A percentile compares a stretch with the other conserved stretches of the same genome.
phyloP scores from a whole-genome alignment of 2,797 vertebrate species.

The Coregonus ussuriensis region DNA sequence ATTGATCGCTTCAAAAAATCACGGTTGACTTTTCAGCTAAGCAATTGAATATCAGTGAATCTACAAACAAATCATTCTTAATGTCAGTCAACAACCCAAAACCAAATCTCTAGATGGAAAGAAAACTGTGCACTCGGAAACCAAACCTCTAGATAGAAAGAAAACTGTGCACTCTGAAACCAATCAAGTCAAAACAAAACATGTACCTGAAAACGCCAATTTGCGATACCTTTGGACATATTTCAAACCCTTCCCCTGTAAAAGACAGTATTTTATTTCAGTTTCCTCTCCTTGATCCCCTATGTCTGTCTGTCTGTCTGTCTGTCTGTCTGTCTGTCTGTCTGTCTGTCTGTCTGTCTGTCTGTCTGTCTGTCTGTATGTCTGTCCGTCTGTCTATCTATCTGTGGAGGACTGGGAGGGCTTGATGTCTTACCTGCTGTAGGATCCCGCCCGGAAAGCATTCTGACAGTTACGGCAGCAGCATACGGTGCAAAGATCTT shows the following conservation, averaged over 20 bases:
- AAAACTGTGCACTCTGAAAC: conserved; percentile 53
- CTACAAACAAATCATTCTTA: conserved; percentile 30
- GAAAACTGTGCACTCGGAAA: conserved; percentile 42
- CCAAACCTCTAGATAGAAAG: conserved; percentile 11
- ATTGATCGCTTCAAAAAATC: background rate
- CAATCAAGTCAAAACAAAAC: conserved; percentile 18
- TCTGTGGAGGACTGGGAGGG: conserved; percentile 71
- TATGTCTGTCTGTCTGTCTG: conserved; percentile 23
- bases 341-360: background rate
- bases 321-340: background rate
- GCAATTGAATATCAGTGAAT: background rate
- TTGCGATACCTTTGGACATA: conserved; percentile 63
- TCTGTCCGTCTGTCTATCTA: background rate
- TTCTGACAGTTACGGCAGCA: conserved; percentile 82
- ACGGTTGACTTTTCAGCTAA: background rate
- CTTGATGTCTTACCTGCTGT: conserved; percentile 79
- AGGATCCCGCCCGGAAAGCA: conserved; percentile 75
- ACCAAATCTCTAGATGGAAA: background rate
- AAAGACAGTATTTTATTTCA: conserved; percentile 45
- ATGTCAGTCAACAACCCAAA: conserved; percentile 65
- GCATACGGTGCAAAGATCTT: conserved; percentile 80
- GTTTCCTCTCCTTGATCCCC: conserved; percentile 47
- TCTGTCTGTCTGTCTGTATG: background rate
- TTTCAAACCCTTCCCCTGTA: conserved; percentile 57
- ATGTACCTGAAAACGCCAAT: conserved; percentile 46